Conservation (phyloP, 1,140 invertebrate genomes). For the Neelides sp. region DNA sequence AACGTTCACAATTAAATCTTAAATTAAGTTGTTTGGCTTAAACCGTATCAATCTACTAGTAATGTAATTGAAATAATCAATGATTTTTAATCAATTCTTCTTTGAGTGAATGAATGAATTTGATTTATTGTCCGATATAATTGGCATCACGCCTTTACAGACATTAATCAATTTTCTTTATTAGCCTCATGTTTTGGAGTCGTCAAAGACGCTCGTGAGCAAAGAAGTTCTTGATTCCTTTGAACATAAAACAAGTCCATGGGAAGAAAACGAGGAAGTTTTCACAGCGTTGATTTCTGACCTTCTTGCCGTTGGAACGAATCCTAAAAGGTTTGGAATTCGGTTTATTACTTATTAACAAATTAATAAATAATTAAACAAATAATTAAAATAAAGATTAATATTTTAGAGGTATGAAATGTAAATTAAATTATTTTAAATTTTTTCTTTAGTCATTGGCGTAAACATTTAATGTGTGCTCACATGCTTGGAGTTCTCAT, state of each 20-base stretch:
- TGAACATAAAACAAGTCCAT: neutral
- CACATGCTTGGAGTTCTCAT: constrained; percentile 56
- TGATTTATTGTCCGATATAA: no score
- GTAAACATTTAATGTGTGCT: constrained; percentile 59
- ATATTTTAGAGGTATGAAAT: neutral
- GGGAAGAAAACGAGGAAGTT: constrained; percentile 39
- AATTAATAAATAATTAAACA: constrained; percentile 6
- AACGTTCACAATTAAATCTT: no score
- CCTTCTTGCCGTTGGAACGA: constrained; percentile 48
- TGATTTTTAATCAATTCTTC: neutral
- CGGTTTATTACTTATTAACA: constrained; percentile 6
- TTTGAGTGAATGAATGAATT: no score
- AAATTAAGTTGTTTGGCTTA: no score
- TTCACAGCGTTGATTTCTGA: constrained; percentile 51
- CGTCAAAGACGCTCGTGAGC: constrained; percentile 4
- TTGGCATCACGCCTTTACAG: no score
- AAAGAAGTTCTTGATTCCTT: constrained; percentile 1
- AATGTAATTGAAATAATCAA: neutral
- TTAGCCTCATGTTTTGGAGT: neutral
- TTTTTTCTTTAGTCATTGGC: constrained; percentile 54
- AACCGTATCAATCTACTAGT: neutral
- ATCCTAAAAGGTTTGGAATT: constrained; percentile 53
- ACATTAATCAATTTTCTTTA: no score
- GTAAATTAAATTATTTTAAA: no score
- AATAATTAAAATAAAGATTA: neutral